phyloP scores from a whole-genome alignment of 30 jellyfish, hydroid and myxozoan species.

The Aurelia aurita region DNA sequence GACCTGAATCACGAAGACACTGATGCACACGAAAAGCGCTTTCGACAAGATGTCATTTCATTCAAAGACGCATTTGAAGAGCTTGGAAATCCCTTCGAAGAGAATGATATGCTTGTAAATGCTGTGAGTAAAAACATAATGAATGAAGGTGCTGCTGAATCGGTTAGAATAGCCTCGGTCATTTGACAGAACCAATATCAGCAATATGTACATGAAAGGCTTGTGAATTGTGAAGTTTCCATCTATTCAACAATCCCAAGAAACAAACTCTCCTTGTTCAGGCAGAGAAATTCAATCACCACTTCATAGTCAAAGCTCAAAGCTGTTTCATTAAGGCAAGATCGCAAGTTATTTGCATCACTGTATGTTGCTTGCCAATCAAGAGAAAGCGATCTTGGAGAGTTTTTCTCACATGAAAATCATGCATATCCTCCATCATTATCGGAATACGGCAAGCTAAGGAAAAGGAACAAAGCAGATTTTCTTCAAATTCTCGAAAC shows the following conservation, averaged over 20 bases:
- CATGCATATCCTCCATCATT: conserved; percentile 44
- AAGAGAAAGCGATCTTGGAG: conserved; percentile 50
- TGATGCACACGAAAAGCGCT: no score
- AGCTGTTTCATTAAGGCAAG: conserved; percentile 43
- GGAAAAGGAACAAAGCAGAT: conserved; percentile 47
- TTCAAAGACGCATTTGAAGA: not conserved
- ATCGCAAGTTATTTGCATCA: conserved; percentile 49
- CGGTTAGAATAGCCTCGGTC: conserved; percentile 21
- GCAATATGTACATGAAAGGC: conserved; percentile 33
- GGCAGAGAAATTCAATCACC: conserved; percentile 50
- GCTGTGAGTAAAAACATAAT: conserved; percentile 26
- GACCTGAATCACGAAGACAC: no score
- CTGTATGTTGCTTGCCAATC: conserved; percentile 41
- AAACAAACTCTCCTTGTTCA: conserved; percentile 39
- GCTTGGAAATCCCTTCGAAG: conserved; percentile 11
- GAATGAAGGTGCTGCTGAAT: conserved; percentile 26
- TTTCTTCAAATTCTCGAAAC: conserved; percentile 33
- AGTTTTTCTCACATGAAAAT: conserved; percentile 8
- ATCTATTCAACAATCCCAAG: conserved; percentile 36
- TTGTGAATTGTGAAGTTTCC: conserved; percentile 20
- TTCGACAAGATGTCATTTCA: not conserved
- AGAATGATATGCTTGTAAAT: no score
- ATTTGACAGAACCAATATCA: conserved; percentile 34
- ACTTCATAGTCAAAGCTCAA: conserved; percentile 31
- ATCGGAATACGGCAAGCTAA: conserved; percentile 51